phyloP scores from a whole-genome alignment of 1,140 invertebrate species.

The Neodiprion pinetum region DNA sequence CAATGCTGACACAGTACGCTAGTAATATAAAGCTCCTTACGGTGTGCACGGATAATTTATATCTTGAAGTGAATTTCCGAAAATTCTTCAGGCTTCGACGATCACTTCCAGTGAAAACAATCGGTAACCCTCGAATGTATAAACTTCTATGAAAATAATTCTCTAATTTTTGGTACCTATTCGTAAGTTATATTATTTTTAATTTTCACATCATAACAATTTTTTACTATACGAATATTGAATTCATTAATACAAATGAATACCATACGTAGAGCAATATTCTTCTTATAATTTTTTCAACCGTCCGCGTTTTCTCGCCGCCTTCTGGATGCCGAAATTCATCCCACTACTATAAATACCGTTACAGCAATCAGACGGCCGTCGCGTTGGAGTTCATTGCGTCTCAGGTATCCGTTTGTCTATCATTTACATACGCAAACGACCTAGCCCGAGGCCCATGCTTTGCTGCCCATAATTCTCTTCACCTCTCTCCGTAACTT shows the following conservation, averaged over 20 bases:
- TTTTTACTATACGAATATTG: too few relatives aligned
- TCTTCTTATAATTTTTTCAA: background rate
- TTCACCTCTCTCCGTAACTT: background rate
- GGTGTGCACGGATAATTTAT: too few relatives aligned
- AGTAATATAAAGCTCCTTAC: too few relatives aligned
- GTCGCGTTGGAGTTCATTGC: background rate
- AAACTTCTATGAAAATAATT: too few relatives aligned
- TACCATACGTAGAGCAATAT: background rate
- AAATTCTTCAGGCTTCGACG: too few relatives aligned
- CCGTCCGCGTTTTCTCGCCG: background rate
- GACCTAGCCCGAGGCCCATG: conserved; percentile 1
- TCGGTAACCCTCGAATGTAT: too few relatives aligned
- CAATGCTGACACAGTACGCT: too few relatives aligned
- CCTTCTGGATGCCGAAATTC: background rate
- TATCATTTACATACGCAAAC: conserved; percentile 7
- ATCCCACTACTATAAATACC: background rate
- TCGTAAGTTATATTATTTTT: background rate
- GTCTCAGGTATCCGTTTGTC: background rate
- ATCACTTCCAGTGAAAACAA: too few relatives aligned
- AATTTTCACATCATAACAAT: too few relatives aligned
- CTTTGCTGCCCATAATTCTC: background rate
- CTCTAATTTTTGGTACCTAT: background rate
- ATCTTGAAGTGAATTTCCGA: too few relatives aligned
- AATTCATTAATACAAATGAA: too few relatives aligned
- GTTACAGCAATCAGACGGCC: background rate